Evolutionary conservation across 2,113 vertebrate species (phyloP), one percentile per base, ranked within the genome.

Genomic region (Bujurquina vittata): DNA sequence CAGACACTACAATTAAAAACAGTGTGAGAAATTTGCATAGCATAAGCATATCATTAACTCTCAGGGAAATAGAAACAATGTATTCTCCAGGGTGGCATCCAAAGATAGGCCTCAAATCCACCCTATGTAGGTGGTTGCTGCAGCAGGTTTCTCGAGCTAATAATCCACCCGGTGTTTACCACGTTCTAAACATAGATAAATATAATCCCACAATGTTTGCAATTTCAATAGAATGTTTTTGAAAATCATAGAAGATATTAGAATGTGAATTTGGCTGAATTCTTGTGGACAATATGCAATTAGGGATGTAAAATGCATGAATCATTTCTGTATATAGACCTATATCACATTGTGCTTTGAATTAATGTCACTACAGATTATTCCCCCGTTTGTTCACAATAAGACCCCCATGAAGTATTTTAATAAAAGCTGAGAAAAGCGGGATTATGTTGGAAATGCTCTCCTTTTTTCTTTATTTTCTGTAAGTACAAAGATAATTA

Each of bases 1-100:
- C 88, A 91, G 93, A 93, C 81, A 62, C 86, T 80, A 91, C 93
- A 95, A 95, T 95, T 94, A 95, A 94, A 93, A 93, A 81, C 91
- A 89, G 87, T 60, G 12, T 86, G 88, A 76, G 15, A 62, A 85
- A 93, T 95, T 92, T 92, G 92, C 91, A 93, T 88, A 61, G 81
- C 59, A 88, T 93, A 86, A 91, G 90, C 84, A 91, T 93, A 85
- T 94, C 85, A 94, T 95, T 95, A 95, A 86, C 91, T 91, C 89
- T 67, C 85, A 83, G 87, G 90, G 84, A 91, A 84, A 85, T 72
- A 69, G 84, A 90, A 90, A 93, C 91, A 93, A 94, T 94, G 85
- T 52, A 65, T 60, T 86, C 86, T 87, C 83, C 72, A 77, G 90
- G 93, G 91, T 83, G 93, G 84, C 80, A 52, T 89, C 91, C 92